Evolutionary conservation across 37 sponge, comb jelly and placozoan species (phyloP).

Genomic region (Beroe forskalii): DNA sequence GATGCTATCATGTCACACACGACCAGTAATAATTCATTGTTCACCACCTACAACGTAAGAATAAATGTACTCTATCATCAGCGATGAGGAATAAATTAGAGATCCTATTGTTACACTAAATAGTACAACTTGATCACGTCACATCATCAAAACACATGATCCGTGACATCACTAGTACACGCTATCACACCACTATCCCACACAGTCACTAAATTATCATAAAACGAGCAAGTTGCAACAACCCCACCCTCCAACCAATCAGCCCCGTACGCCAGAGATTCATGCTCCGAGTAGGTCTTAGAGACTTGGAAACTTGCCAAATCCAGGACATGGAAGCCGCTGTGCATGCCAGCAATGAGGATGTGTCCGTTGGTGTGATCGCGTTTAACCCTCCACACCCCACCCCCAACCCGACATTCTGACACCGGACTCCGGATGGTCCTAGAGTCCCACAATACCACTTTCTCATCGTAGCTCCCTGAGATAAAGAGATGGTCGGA

Average conservation of each 20-base stretch:
- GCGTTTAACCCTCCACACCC: slow-evolving; percentile 45
- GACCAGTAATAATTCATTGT: no score
- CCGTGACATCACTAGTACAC: no score
- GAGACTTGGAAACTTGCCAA: not conserved
- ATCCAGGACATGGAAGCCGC: slow-evolving; percentile 24
- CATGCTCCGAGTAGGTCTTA: slow-evolving; percentile 19
- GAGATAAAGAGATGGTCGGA: not conserved
- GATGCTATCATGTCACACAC: no score
- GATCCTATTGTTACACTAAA: no score
- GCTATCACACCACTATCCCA: slow-evolving; percentile 30
- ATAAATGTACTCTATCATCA: no score
- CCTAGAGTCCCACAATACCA: slow-evolving; percentile 32
- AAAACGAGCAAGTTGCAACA: slow-evolving; percentile 59
- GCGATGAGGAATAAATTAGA: no score
- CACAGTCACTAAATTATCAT: slow-evolving; percentile 44
- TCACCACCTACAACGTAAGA: no score
- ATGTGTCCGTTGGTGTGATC: not conserved
- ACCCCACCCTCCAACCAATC: slow-evolving; percentile 36
- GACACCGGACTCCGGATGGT: not conserved
- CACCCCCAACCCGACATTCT: slow-evolving; percentile 15
- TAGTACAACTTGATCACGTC: not conserved
- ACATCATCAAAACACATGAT: no score
- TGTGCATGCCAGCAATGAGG: slow-evolving; percentile 59
- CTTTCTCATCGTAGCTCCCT: slow-evolving; percentile 45
- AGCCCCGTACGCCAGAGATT: slow-evolving; percentile 44